Conservation (phyloP, 2,797 vertebrate genomes). For the Pseudochirops cupreus region DNA sequence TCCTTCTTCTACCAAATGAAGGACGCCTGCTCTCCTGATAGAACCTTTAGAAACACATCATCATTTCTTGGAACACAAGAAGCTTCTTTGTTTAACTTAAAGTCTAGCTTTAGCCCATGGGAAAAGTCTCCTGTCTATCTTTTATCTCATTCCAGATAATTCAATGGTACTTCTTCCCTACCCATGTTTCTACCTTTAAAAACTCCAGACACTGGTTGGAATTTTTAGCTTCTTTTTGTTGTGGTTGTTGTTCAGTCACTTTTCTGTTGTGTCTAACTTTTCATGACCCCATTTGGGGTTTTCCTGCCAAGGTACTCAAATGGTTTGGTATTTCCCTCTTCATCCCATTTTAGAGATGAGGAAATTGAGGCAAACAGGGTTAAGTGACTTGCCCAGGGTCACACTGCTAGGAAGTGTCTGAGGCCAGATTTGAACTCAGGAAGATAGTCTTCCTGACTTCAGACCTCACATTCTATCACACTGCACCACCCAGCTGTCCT, state of each 20-base stretch:
- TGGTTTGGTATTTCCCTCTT: neutral
- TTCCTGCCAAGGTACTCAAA: neutral
- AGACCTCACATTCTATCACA: neutral
- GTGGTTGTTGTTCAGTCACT: neutral
- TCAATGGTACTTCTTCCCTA: neutral
- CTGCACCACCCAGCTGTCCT: neutral
- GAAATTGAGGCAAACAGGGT: neutral
- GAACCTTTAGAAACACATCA: neutral
- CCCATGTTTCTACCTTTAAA: neutral
- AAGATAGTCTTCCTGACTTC: no score
- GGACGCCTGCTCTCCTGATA: neutral
- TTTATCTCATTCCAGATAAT: neutral
- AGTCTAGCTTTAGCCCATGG: neutral
- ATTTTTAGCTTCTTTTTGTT: neutral
- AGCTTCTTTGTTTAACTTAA: neutral
- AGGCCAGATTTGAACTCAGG: neutral
- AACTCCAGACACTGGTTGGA: neutral
- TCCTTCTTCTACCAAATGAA: neutral
- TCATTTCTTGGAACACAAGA: neutral
- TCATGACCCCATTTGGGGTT: neutral
- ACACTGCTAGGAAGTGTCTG: neutral
- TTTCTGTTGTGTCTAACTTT: neutral
- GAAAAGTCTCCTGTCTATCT: neutral
- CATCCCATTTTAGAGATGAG: neutral
- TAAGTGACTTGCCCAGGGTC: neutral